Evolutionary conservation across 2,888 invertebrate genomes (phyloP).

Genomic region (Carcina quercana): DNA sequence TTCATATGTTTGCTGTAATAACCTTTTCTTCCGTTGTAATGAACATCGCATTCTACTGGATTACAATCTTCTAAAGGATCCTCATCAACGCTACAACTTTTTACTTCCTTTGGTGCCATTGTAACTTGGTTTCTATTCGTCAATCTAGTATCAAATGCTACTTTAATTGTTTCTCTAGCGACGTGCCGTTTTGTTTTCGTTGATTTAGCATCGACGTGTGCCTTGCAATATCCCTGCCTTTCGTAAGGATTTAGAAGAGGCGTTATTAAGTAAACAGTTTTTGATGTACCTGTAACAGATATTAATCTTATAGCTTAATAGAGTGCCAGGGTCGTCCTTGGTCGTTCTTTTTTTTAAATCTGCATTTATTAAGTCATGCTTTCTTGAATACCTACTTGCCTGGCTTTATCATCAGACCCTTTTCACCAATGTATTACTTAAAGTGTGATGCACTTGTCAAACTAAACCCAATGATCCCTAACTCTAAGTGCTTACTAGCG

Average conservation of each 20-base stretch:
- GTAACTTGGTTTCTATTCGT: slow-evolving; percentile 17
- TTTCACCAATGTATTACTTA: too few relatives aligned
- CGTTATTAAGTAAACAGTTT: slow-evolving; percentile 38
- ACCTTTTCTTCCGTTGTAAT: slow-evolving; percentile 46
- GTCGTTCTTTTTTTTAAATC: too few relatives aligned
- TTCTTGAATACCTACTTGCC: neutral
- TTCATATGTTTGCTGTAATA: slow-evolving; percentile 30
- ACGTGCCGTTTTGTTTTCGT: slow-evolving; percentile 23
- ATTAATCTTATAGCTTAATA: too few relatives aligned
- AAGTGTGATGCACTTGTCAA: too few relatives aligned
- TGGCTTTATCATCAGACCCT: too few relatives aligned
- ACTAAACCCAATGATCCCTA: too few relatives aligned
- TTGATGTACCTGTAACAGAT: slow-evolving; percentile 31
- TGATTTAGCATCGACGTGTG: slow-evolving; percentile 42
- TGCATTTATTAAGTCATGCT: neutral
- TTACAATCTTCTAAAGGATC: slow-evolving; percentile 49
- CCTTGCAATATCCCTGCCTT: slow-evolving; percentile 42
- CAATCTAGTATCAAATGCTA: slow-evolving; percentile 45
- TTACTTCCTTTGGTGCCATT: slow-evolving; percentile 19
- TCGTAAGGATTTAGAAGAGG: slow-evolving; percentile 42
- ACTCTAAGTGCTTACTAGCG: too few relatives aligned
- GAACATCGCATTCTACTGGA: slow-evolving; percentile 48
- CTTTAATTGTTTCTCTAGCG: slow-evolving; percentile 36
- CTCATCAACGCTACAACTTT: slow-evolving; percentile 38
- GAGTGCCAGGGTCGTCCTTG: too few relatives aligned